These are phyloP conservation scores for Cheilosia vernalis DNA, from an alignment of 2,888 invertebrate species.

Conservation along the genomic window DNA sequence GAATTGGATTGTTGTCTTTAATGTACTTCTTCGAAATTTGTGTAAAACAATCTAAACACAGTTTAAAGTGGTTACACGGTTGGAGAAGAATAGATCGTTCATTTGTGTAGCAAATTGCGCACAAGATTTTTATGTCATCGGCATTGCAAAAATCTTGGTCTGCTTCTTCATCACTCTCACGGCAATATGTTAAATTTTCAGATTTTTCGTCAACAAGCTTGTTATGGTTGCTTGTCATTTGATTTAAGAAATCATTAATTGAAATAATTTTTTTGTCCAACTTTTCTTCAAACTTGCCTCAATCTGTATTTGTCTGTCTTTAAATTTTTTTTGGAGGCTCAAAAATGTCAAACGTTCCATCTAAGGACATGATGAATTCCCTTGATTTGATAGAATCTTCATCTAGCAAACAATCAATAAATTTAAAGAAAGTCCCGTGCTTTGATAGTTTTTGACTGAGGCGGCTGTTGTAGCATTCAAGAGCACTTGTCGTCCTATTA, in stretches of 20 bases:
- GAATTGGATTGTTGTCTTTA: neutral
- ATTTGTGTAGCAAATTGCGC: neutral
- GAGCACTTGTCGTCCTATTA: too few relatives aligned
- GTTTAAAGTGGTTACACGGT: neutral
- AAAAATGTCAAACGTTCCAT: neutral
- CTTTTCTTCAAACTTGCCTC: too few relatives aligned
- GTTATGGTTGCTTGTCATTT: neutral
- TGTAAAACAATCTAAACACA: neutral
- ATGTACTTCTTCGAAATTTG: neutral
- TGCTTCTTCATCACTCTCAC: neutral
- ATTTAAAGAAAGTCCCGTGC: too few relatives aligned
- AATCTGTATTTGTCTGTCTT: neutral
- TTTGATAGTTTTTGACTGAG: too few relatives aligned
- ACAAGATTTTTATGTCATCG: neutral
- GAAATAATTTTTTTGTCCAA: neutral
- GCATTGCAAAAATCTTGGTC: neutral
- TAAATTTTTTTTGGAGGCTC: neutral
- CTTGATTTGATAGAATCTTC: neutral
- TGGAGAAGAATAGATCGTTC: neutral
- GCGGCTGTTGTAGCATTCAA: too few relatives aligned
- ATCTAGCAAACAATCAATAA: too few relatives aligned
- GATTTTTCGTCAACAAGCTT: neutral
- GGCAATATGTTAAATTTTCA: neutral
- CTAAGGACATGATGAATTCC: neutral
- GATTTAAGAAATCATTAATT: neutral